phyloP scores from a whole-genome alignment of 1,140 invertebrate genomes.

The Dolichoris vasculosae region DNA sequence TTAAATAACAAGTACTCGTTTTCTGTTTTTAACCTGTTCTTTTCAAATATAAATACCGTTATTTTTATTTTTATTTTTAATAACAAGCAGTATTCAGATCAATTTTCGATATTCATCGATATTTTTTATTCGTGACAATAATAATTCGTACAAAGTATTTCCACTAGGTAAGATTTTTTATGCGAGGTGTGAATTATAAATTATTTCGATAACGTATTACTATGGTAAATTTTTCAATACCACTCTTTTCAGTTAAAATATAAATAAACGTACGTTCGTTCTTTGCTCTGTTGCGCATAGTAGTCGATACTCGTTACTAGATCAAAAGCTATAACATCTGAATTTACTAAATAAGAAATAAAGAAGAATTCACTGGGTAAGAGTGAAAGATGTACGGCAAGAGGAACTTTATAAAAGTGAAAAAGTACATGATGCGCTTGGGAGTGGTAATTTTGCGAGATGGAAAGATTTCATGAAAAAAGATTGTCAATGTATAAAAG shows the following conservation, averaged over 20 bases:
- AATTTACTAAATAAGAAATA: neutral
- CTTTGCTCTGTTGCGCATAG: neutral
- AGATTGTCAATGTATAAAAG: neutral
- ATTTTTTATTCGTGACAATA: no score
- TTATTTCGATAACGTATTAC: neutral
- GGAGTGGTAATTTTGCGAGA: conserved; percentile 12
- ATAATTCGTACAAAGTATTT: no score
- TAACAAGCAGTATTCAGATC: no score
- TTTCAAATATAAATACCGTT: no score
- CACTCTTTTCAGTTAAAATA: neutral
- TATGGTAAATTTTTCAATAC: neutral
- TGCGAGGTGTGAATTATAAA: no score
- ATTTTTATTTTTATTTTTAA: no score
- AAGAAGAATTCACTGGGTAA: neutral
- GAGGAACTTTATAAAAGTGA: neutral
- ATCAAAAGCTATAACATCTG: neutral
- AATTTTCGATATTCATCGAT: no score
- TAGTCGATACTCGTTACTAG: neutral
- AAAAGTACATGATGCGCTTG: neutral
- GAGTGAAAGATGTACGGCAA: neutral
- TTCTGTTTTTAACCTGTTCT: no score
- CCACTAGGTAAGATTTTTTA: no score
- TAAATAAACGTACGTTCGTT: no score
- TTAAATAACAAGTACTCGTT: no score
- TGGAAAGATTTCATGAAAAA: conserved; percentile 20